Conservation (phyloP, 2,797 vertebrate species). For the Macrochelys suwanniensis region DNA sequence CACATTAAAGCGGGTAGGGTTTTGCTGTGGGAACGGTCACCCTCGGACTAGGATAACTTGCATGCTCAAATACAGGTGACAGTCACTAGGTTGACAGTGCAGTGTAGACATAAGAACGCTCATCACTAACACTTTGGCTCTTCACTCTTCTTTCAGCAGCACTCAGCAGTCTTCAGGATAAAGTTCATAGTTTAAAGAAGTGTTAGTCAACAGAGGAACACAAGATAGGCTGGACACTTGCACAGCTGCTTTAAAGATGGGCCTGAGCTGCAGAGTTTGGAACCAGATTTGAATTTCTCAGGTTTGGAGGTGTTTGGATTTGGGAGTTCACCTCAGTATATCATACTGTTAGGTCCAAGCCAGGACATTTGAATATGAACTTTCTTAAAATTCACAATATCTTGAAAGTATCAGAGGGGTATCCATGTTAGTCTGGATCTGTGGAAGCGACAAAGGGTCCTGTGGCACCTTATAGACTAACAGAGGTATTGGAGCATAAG, state of each 20-base stretch:
- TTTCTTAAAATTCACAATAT: neutral
- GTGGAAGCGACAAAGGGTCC: no score
- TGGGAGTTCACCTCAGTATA: neutral
- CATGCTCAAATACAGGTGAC: neutral
- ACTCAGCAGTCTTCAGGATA: neutral
- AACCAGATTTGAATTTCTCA: neutral
- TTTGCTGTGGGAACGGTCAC: neutral
- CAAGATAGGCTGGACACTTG: neutral
- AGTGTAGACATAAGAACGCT: neutral
- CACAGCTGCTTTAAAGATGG: neutral
- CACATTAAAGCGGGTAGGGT: no score
- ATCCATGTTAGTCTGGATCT: no score
- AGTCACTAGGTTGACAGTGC: no score
- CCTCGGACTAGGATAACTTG: neutral
- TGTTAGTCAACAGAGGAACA: neutral
- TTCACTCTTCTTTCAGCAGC: neutral
- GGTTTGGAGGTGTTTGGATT: neutral
- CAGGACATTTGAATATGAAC: slow-evolving; percentile 14
- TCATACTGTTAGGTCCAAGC: slow-evolving; percentile 1
- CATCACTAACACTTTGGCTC: neutral
- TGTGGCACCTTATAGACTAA: no score
- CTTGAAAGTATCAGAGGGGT: neutral
- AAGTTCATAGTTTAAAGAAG: neutral
- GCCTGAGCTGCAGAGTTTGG: neutral
- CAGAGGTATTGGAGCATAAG: no score